Evolutionary conservation across 2,888 invertebrate species (phyloP).

Genomic region (Pachycephus smyrnensis): DNA sequence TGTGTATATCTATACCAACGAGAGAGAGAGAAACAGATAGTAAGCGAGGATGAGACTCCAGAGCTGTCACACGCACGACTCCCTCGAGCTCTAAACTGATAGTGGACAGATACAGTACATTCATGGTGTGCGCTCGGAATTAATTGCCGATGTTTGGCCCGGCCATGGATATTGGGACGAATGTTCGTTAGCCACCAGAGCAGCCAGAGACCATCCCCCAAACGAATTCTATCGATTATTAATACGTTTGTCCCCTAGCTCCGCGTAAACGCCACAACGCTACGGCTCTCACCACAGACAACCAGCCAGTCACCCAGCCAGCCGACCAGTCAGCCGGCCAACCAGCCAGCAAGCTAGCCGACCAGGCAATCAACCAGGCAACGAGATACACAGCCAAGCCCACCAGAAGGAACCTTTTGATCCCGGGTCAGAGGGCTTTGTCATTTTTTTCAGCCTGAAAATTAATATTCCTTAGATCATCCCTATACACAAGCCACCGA

Average conservation of each 20-base stretch:
- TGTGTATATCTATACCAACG: too few relatives aligned
- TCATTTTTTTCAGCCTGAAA: slow-evolving; percentile 34
- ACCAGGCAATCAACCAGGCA: too few relatives aligned
- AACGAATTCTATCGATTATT: slow-evolving; percentile 10
- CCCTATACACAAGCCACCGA: background rate
- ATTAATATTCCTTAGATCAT: slow-evolving; percentile 28
- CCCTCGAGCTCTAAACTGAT: slow-evolving; percentile 53
- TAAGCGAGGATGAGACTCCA: background rate
- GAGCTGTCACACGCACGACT: slow-evolving; percentile 55
- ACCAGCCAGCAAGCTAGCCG: too few relatives aligned
- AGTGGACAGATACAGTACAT: slow-evolving; percentile 53
- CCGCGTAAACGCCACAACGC: background rate
- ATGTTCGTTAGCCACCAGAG: slow-evolving; percentile 49
- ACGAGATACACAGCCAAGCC: too few relatives aligned
- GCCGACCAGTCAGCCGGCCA: too few relatives aligned
- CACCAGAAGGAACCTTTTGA: slow-evolving; percentile 25
- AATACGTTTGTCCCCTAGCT: background rate
- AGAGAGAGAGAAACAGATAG: too few relatives aligned
- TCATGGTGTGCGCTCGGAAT: slow-evolving; percentile 51
- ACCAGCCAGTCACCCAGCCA: too few relatives aligned
- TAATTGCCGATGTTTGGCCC: slow-evolving; percentile 59
- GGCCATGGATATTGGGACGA: slow-evolving; percentile 49
- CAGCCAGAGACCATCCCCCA: background rate
- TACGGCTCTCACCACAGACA: too few relatives aligned
- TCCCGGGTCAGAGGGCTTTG: slow-evolving; percentile 30